phyloP scores from a whole-genome alignment of 1,140 invertebrate species.

The Trypoxylus dichotomus region DNA sequence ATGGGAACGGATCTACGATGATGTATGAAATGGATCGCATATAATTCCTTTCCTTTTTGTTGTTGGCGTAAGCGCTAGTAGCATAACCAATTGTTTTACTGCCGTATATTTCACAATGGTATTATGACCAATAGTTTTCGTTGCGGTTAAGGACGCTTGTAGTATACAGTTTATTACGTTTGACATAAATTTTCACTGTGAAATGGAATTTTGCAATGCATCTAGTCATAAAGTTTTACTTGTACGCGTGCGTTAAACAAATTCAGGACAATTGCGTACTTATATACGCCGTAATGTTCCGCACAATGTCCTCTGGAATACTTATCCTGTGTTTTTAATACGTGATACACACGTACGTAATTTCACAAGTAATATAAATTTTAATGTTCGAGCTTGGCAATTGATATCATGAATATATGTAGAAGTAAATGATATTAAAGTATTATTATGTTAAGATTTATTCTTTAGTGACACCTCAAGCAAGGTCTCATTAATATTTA shows the following conservation, averaged over 20 bases:
- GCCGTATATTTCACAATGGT: neutral
- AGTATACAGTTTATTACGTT: too few species aligned
- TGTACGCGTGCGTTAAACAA: neutral
- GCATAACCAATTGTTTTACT: neutral
- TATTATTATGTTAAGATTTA: too few species aligned
- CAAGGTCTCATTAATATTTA: too few species aligned
- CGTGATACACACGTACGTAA: too few species aligned
- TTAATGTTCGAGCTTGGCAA: too few species aligned
- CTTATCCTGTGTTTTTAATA: too few species aligned
- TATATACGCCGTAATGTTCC: too few species aligned
- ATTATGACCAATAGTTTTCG: neutral
- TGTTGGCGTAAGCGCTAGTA: neutral
- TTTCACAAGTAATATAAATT: too few species aligned
- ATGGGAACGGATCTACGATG: neutral
- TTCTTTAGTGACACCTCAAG: too few species aligned
- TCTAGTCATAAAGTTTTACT: neutral
- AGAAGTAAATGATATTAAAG: too few species aligned
- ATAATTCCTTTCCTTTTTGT: neutral
- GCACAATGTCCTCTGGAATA: too few species aligned
- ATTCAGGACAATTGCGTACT: neutral
- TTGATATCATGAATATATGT: too few species aligned
- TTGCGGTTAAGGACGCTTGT: neutral
- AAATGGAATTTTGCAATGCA: neutral
- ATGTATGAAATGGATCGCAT: neutral
- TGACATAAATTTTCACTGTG: neutral